Evolutionary conservation across 2,113 vertebrate genomes (phyloP), one percentile per base, ranked within the genome.

Genomic region (Sigmodon hispidus): DNA sequence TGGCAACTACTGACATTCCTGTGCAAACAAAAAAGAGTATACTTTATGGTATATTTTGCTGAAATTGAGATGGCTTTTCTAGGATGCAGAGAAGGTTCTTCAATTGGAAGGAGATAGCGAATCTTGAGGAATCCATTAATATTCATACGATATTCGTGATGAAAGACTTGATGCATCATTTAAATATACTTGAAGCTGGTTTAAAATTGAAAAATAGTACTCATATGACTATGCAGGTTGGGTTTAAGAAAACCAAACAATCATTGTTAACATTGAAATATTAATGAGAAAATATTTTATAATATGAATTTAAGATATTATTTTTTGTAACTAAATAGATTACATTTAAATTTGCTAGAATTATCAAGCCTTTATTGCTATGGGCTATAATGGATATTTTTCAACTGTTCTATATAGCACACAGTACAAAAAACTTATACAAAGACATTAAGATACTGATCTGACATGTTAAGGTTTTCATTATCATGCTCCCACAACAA

Each of bases 1-100:
- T 57, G 10, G 50, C 34, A 40, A 40, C 22, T 83, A 59, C 3
- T 59, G 29, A 75, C 22, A 45, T 69, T 81, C 17, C 50, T 89
- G 73, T 90, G n/a, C 29, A 83, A 83, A 59, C 48, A 21, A 34
- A 90, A 80, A 26, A 55, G 22, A 40, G 83, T 95, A 36, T 26
- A 45, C 1, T 89, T 17, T 72, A 29, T 72, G 48, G 69, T 67
- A 50, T 89, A 92, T 91, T 89, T 67, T 45, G 89, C 40, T 80
- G 10, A 61, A 57, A 43, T 89, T 84, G 91, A 91, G 15, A 36
- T 93, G 50, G 4, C 24, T 90, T 90, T 95, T 89, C 72, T 67
- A 85, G 70, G n/a, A 63, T 57, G 5, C 84, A n/a, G 70, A 77
- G 57, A 91, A 91, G 88, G 72, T 79, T 95, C 22, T 40, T 79